Evolutionary conservation across 1,140 invertebrate genomes (phyloP).

Genomic region (Drosophila repletoides): DNA sequence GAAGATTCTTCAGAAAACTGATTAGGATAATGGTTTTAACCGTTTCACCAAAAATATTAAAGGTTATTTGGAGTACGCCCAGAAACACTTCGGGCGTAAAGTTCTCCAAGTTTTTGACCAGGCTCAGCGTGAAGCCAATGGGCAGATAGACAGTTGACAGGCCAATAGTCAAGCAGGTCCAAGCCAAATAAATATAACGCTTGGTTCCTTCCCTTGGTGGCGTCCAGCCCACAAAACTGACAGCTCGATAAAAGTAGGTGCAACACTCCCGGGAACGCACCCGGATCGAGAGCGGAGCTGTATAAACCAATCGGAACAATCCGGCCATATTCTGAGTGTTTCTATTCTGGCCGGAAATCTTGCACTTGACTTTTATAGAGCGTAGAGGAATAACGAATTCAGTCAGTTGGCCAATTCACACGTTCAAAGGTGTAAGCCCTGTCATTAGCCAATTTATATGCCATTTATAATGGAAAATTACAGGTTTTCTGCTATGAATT

Average conservation of each 20-base stretch:
- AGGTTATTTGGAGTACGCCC: neutral
- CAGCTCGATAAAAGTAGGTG: neutral
- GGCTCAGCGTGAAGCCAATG: neutral
- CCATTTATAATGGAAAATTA: too few relatives aligned
- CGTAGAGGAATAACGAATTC: too few relatives aligned
- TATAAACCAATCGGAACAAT: too few relatives aligned
- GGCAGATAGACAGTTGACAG: neutral
- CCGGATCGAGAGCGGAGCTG: neutral
- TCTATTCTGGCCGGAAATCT: too few relatives aligned
- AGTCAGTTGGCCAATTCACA: too few relatives aligned
- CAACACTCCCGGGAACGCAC: neutral
- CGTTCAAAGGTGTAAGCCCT: too few relatives aligned
- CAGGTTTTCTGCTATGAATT: too few relatives aligned
- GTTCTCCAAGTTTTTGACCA: neutral
- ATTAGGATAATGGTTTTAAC: neutral
- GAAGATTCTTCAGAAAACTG: neutral
- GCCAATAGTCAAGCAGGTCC: neutral
- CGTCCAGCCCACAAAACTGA: neutral
- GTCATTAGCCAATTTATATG: too few relatives aligned
- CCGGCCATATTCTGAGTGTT: too few relatives aligned
- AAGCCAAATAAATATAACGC: neutral
- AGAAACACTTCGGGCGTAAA: slow-evolving; percentile 3
- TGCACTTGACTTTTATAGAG: too few relatives aligned
- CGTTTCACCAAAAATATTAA: neutral
- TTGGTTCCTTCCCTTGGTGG: neutral